Base-by-base conservation (phyloP, 1,140 invertebrate genomes). In the Copidosoma floridanum region DNA sequence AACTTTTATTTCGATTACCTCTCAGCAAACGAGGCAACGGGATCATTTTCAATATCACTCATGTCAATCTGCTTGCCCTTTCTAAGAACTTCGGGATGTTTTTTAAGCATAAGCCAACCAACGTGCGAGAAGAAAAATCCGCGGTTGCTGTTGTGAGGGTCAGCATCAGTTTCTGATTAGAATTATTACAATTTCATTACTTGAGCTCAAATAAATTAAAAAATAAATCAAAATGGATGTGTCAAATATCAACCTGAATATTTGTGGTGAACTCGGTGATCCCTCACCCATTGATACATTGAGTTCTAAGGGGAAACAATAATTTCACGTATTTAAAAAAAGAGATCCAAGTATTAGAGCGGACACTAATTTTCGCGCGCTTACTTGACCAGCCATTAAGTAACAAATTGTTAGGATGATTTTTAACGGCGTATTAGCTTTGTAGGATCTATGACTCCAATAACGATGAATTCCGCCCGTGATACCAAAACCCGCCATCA, bases 81-180 rank as follows among this genome's bases (percentile, higher is more conserved):
- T 20, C 73, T 79, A 20, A 87, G 81, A 0, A 95, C 90, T 54
- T 93, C 87, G 0, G 91, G 91, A 78, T 94, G 92, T 76, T 95
- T 95, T 52, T 85, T 83, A 78, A 86, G 83, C 85, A 92, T 85
- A 63, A 96, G 81, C 94, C 94, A 97, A 1, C 94, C 94, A 24
- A 95, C 87, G 68, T 96, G 94, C 0, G 93, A 81, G 76, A 95
- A 97, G 79, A 95, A 96, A 76, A 96, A 94, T 0, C 94, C 94
- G 11, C 93, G 82, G 37, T 86, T 86, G 4, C 87, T 88, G 71
- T 95, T 92, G 71, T 96, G 93, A 0, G 94, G 94, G 78, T 97
- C 94, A 0, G 92, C 93, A 69, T 92, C 85, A 0, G 93, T 94
- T 70, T 97, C 94, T 0, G n/a, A n/a, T n/a, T n/a, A n/a, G n/a